These are phyloP conservation scores for Brachionichthys hirsutus DNA, from an alignment of 2,113 vertebrate genomes.

Conservation along the genomic window DNA sequence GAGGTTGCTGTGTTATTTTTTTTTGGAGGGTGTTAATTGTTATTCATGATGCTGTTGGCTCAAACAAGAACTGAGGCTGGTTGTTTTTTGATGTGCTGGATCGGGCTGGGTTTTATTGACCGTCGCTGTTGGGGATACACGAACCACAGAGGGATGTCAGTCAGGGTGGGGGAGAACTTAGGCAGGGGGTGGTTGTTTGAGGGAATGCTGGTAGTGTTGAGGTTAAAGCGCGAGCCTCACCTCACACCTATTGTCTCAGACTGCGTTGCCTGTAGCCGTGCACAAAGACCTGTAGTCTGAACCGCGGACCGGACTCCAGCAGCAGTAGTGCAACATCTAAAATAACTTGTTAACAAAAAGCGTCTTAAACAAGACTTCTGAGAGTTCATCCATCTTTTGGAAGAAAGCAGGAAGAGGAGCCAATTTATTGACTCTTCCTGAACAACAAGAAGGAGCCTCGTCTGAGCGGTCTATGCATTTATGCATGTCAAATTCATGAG, in stretches of 20 bases:
- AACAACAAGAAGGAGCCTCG: neutral
- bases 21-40: conserved; percentile 64
- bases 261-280: conserved; percentile 35
- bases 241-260: conserved; percentile 22
- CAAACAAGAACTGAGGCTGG: conserved; percentile 26
- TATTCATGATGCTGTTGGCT: conserved; percentile 67
- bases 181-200: neutral
- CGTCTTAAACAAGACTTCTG: neutral
- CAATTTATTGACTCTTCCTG: too few species aligned
- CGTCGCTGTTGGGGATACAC: conserved; percentile 54
- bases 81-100: conserved; percentile 62
- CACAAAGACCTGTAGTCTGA: conserved; percentile 15
- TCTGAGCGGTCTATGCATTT: too few species aligned
- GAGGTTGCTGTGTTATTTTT: conserved; percentile 63
- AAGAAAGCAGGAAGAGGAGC: neutral
- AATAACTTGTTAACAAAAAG: neutral
- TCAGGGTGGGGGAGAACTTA: conserved; percentile 30
- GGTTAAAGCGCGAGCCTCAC: conserved; percentile 38
- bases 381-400: neutral
- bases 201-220: conserved; percentile 4
- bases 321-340: neutral
- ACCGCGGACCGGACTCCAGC: neutral
- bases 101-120: conserved; percentile 63
- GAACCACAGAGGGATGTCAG: conserved; percentile 42
- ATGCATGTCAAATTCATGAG: too few species aligned